A percentile compares a stretch with the other conserved stretches of the same genome.
These are phyloP conservation scores for Cerastoderma edule DNA, from an alignment of 2,888 invertebrate genomes.

Conservation along the genomic window DNA sequence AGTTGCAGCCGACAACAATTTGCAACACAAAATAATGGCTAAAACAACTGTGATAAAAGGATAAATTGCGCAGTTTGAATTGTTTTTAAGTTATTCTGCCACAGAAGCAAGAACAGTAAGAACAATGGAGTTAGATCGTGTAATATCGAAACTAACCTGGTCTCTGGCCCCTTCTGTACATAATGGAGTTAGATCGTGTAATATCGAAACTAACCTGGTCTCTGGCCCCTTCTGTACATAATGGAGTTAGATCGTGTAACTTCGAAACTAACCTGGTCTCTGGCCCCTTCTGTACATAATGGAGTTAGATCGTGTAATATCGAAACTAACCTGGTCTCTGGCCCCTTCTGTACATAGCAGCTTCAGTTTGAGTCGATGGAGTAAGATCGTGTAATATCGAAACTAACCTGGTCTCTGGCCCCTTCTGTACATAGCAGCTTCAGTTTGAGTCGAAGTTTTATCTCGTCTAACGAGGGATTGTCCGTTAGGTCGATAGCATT, in stretches of 20 bases:
- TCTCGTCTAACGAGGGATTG: constrained; percentile 42
- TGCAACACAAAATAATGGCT: no score
- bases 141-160: constrained; percentile 29
- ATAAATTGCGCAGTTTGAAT: no score
- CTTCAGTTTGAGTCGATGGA: constrained; percentile 38
- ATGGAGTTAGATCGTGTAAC: constrained; percentile 50
- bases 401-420: constrained; percentile 40
- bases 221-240: constrained; percentile 38
- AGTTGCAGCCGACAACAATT: no score
- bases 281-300: no score
- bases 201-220: constrained; percentile 31
- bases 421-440: constrained; percentile 39
- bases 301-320: background rate
- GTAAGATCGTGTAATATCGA: background rate
- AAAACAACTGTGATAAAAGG: no score
- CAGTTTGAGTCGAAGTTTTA: constrained; percentile 57
- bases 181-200: constrained; percentile 48
- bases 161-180: constrained; percentile 32
- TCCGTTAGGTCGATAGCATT: constrained; percentile 30
- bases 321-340: no score
- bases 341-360: no score
- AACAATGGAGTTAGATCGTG: background rate
- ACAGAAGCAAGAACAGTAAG: no score
- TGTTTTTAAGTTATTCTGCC: no score
- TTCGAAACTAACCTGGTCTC: no score